Conservation (phyloP, 2,113 vertebrate genomes). For the Ursus arctos region DNA sequence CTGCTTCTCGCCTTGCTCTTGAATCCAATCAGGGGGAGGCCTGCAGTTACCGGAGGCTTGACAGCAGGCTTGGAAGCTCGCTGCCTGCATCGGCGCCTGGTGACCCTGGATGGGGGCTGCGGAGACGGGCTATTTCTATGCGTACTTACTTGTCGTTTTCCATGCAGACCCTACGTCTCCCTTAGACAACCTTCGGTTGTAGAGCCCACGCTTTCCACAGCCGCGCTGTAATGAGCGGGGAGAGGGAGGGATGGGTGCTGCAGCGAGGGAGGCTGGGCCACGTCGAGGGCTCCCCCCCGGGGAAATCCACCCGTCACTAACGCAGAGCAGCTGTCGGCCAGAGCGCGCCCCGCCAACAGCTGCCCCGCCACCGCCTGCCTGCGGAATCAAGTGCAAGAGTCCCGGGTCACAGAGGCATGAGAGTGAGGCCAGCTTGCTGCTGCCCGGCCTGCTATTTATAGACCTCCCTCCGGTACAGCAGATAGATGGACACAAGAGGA, state of each 20-base stretch:
- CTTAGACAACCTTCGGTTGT: not conserved
- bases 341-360: conserved; percentile 25
- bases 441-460: conserved; percentile 28
- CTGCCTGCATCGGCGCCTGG: not conserved
- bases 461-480: not conserved
- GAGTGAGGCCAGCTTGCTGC: not conserved
- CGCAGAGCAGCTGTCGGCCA: not conserved
- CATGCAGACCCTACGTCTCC: not conserved
- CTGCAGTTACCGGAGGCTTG: not conserved
- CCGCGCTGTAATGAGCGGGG: not conserved
- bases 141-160: not conserved
- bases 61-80: not conserved
- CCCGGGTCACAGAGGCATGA: conserved; percentile 52
- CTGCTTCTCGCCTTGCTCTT: not conserved
- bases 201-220: not conserved
- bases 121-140: not conserved
- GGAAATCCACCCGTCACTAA: not conserved
- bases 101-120: not conserved
- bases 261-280: not conserved
- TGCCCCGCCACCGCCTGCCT: not conserved
- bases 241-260: not conserved
- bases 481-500: not conserved
- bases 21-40: too few species aligned
- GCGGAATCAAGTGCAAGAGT: conserved; percentile 56
- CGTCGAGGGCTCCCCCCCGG: not conserved